Evolutionary conservation across 2,797 vertebrate genomes (phyloP).

Genomic region (Rallus crepitans): DNA sequence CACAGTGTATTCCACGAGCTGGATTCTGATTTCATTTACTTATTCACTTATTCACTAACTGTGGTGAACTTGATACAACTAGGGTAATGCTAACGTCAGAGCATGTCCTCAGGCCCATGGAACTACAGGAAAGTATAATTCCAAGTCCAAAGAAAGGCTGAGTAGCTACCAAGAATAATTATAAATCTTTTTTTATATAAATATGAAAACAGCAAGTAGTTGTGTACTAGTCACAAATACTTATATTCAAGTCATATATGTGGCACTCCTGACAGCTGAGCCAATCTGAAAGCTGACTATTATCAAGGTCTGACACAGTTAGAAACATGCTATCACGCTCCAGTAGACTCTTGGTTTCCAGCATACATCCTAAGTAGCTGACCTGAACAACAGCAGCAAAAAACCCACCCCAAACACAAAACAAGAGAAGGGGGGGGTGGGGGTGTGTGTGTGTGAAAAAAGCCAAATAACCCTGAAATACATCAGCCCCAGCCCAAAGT

Average conservation of each 20-base stretch:
- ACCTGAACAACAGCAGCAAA: background rate
- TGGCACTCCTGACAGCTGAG: background rate
- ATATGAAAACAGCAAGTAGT: background rate
- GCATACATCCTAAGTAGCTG: background rate
- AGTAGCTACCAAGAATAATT: background rate
- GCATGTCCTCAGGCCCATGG: background rate
- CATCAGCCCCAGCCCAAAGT: rapidly evolving
- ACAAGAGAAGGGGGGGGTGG: background rate
- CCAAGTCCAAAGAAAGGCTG: background rate
- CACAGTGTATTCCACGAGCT: background rate
- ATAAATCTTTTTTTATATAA: background rate
- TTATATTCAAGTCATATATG: background rate
- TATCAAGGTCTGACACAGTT: background rate
- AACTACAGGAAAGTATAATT: background rate
- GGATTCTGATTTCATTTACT: background rate
- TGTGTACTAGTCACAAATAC: background rate
- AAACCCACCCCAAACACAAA: no score
- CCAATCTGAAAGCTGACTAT: background rate
- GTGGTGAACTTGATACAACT: background rate
- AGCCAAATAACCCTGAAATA: background rate
- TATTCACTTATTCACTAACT: background rate
- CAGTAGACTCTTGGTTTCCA: background rate
- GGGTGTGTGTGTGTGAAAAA: no score
- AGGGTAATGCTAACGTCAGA: background rate
- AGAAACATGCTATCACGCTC: background rate